Evolutionary conservation across 2,888 invertebrate genomes (phyloP), one percentile per base, ranked within the genome.

Genomic region (Hyles lineata): DNA sequence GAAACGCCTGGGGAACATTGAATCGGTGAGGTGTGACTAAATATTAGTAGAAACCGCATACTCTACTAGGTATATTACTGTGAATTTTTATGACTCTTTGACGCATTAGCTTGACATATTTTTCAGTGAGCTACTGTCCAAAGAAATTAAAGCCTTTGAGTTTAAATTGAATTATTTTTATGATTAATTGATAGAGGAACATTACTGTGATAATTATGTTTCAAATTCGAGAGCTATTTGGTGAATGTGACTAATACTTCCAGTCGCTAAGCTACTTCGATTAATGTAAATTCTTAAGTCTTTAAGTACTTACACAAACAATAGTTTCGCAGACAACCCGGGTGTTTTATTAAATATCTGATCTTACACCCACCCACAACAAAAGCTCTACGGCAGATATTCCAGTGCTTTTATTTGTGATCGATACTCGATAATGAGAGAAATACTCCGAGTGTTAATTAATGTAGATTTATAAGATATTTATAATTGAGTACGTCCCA

Each of bases 351-450:
- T 15, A 67, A 50, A 50, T 67, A 50, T 67, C 50, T 67, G 50
- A 67, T 67, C 50, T 23, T 17, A 5, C 67, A 67, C 19, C 62
- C 35, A n/a, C 67, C 67, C 73, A 73, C 50, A 67, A 43, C 67
- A 15, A 32, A 63, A 63, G 32, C 63, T 43, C 50, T 50, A 7
- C 67, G n/a, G 67, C 67, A 17, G 23, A 50, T 17, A 50, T 23
- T 67, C 21, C 17, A 19, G 35, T 21, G 72, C 21, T 71, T 72
- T 74, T 72, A 61, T 75, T 75, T 74, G 63, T 60, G 67, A 61
- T 74, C 69, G 70, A 72, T 72, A 58, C 67, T 67, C 67, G 67
- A 60, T 60, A 70, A 70, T 60, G 60, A 60, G 25, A 71, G 60
- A 58, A 71, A 71, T 55, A 71, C 62, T 21, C 52, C n/a, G 52